Conservation (phyloP, 2,888 invertebrate genomes). For the Spicauda simplicius region DNA sequence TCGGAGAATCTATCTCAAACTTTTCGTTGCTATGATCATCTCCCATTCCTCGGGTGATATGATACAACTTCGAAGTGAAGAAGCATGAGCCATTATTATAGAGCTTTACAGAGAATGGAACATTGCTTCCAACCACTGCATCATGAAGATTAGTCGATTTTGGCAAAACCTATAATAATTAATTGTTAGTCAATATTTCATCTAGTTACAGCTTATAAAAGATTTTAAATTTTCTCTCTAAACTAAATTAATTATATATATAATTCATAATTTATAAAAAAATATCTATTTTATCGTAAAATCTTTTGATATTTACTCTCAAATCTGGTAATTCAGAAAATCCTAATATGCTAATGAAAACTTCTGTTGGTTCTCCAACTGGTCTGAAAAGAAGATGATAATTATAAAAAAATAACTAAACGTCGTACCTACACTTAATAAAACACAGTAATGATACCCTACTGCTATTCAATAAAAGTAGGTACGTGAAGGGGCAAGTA, state of each 20-base stretch:
- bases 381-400: slow-evolving; percentile 59
- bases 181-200: too few relatives aligned
- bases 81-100: slow-evolving; percentile 72
- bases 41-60: slow-evolving; percentile 65
- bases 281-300: too few relatives aligned
- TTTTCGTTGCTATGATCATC: slow-evolving; percentile 66
- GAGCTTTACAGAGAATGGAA: slow-evolving; percentile 56
- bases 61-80: slow-evolving; percentile 69
- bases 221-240: too few relatives aligned
- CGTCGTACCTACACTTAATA: too few relatives aligned
- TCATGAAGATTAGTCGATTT: slow-evolving; percentile 70
- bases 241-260: too few relatives aligned
- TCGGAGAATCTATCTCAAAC: slow-evolving; percentile 63
- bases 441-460: too few relatives aligned
- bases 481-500: too few relatives aligned
- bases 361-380: slow-evolving; percentile 70
- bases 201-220: too few relatives aligned
- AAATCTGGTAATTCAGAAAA: slow-evolving; percentile 76
- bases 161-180: slow-evolving; percentile 58
- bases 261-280: too few relatives aligned
- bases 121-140: slow-evolving; percentile 63
- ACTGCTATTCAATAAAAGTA: too few relatives aligned
- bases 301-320: slow-evolving; percentile 51
- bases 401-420: too few relatives aligned
- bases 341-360: slow-evolving; percentile 68